These are phyloP conservation scores for Nannoperca obscura DNA, from an alignment of 2,797 vertebrate species.

Conservation along the genomic window DNA sequence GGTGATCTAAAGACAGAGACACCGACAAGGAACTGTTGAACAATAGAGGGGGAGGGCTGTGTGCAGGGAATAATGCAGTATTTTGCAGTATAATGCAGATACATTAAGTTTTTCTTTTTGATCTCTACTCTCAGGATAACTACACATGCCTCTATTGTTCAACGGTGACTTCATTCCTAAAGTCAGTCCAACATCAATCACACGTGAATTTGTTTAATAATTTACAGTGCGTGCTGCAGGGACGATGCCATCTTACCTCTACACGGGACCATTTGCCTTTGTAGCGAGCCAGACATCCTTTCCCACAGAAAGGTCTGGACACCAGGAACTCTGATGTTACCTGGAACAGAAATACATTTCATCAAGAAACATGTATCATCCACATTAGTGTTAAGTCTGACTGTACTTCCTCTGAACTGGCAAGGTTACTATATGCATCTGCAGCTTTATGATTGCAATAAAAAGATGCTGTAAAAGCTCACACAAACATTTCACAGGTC, in stretches of 20 bases:
- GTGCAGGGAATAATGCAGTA: too few relatives aligned
- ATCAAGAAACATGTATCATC: background rate
- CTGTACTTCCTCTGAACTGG: background rate
- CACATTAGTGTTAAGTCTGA: conserved; percentile 2
- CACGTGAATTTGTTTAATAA: conserved; percentile 10
- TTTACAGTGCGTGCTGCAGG: conserved; percentile 2
- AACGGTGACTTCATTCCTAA: background rate
- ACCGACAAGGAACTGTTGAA: background rate
- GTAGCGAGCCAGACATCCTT: conserved; percentile 92
- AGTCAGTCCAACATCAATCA: background rate
- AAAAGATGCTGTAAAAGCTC: conserved; percentile 7
- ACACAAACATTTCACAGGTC: conserved; percentile 17
- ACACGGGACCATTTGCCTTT: conserved; percentile 96
- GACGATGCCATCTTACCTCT: conserved; percentile 86
- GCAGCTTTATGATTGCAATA: conserved; percentile 13
- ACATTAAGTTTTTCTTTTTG: background rate
- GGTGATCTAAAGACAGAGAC: conserved; percentile 86
- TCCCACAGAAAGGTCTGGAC: conserved; percentile 94
- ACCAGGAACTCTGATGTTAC: conserved; percentile 91
- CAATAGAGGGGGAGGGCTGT: too few relatives aligned
- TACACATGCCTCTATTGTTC: background rate
- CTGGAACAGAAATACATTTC: conserved; percentile 67
- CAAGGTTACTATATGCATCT: background rate
- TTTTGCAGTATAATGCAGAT: too few relatives aligned
- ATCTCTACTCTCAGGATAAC: conserved; percentile 1